phyloP scores from a whole-genome alignment of 2,113 vertebrate species.

The Prionailurus bengalensis region DNA sequence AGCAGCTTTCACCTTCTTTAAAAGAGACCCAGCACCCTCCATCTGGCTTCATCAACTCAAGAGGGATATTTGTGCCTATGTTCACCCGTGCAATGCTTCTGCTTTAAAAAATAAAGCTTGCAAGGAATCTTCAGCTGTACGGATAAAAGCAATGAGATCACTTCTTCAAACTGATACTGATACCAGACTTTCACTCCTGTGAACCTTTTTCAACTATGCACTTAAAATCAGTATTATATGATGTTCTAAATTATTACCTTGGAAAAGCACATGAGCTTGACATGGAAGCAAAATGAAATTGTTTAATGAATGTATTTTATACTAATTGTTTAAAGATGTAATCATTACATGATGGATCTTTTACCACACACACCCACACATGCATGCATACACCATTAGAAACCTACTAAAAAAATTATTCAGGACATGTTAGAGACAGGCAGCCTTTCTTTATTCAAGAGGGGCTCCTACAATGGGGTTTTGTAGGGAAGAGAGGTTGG shows the following conservation, averaged over 20 bases:
- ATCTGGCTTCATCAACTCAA: neutral
- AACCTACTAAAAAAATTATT: neutral
- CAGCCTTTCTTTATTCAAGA: neutral
- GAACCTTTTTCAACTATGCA: neutral
- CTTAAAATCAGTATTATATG: neutral
- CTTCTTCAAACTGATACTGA: neutral
- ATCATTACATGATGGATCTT: neutral
- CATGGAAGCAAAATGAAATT: neutral
- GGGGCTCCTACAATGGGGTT: neutral
- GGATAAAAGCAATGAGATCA: neutral
- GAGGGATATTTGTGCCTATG: accelerated
- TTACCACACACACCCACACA: neutral
- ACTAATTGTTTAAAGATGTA: neutral
- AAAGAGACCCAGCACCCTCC: neutral
- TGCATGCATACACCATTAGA: neutral
- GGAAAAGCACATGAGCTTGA: neutral
- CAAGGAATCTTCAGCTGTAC: neutral
- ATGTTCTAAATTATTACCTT: neutral
- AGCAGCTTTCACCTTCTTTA: neutral
- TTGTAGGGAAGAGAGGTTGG: neutral
- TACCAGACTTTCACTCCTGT: neutral
- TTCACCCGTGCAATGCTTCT: neutral
- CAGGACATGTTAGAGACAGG: neutral
- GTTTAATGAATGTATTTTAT: neutral
- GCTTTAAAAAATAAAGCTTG: neutral